These are phyloP conservation scores for Arizona elegans DNA, from an alignment of 2,113 vertebrate species.

Conservation along the genomic window DNA sequence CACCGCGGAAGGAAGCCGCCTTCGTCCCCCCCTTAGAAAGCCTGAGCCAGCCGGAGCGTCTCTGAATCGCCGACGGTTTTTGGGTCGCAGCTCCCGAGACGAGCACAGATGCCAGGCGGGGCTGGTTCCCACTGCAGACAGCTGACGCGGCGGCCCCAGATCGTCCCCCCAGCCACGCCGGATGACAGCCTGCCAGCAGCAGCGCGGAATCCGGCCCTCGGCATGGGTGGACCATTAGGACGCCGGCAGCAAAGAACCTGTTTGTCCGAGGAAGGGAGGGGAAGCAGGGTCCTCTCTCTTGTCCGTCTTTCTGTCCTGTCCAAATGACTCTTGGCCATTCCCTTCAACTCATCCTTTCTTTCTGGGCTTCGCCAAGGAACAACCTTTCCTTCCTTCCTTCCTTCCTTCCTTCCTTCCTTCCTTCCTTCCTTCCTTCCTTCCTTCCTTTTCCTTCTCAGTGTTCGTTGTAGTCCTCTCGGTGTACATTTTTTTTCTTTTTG, in stretches of 20 bases:
- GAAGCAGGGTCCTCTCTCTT: slow-evolving; percentile 65
- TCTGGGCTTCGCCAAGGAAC: slow-evolving; percentile 56
- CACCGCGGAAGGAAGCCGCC: not conserved
- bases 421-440: not conserved
- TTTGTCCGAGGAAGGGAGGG: slow-evolving; percentile 49
- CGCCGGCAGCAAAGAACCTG: slow-evolving; percentile 38
- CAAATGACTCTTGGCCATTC: slow-evolving; percentile 73
- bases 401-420: slow-evolving; percentile 50
- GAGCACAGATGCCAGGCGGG: slow-evolving; percentile 75
- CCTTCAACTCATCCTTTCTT: slow-evolving; percentile 68
- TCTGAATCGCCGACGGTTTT: not conserved
- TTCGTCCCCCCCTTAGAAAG: not conserved
- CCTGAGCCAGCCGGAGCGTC: not conserved
- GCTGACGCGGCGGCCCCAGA: slow-evolving; percentile 72
- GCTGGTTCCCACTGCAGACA: slow-evolving; percentile 69
- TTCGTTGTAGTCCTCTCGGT: slow-evolving; percentile 12
- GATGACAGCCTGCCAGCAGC: slow-evolving; percentile 65
- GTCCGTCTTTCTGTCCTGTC: slow-evolving; percentile 69
- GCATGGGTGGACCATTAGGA: slow-evolving; percentile 74
- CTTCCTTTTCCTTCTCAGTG: not conserved
- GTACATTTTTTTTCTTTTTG: slow-evolving; percentile 32
- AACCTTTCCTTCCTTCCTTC: not conserved
- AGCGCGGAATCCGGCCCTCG: slow-evolving; percentile 56
- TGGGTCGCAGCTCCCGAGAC: not conserved
- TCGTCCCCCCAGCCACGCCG: slow-evolving; percentile 51